Evolutionary conservation across 2,888 invertebrate species (phyloP), one percentile per base, ranked within the genome.

Genomic region (Dynastes tityus): DNA sequence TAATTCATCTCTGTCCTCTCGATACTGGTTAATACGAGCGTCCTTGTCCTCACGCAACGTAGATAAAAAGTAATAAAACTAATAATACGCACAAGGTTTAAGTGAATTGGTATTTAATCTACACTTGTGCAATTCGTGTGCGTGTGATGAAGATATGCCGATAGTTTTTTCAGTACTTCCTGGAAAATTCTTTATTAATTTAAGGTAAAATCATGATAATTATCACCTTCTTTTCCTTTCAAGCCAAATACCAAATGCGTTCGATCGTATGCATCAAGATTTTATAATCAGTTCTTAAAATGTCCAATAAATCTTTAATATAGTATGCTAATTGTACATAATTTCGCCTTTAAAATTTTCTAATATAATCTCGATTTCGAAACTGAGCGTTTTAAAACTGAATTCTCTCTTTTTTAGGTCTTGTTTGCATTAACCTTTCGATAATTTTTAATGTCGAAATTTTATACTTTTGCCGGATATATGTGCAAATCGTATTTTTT

Each of bases 371-470:
- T 8, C 29, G 32, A 16, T 65, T 65, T 65, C 16, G 40, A 65
- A 65, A 65, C 2, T 16, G n/a, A 40, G 16, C 64, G 32, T 32
- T 37, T 40, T 65, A 40, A 16, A 16, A 40, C 16, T 40, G 37
- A 65, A 40, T 65, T 65, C 40, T 65, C 16, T 13, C n/a, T 65
- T 40, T 37, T 22, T n/a, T 32, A 5, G 8, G 16, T 16, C 37
- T 37, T 65, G 40, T 65, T 65, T 65, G 65, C 65, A 65, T 65
- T 65, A 65, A 65, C 65, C 65, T 65, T 65, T 65, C 45, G 65
- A 65, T 65, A 65, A 65, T 45, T 65, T 6, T 16, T 45, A 45
- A 37, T 65, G 32, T 65, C 6, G 40, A 65, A 22, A 65, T 65
- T 16, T 16, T 16, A n/a, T n/a, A 22, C n/a, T 55, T 22, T 8